Evolutionary conservation across 1,140 invertebrate genomes (phyloP).

Genomic region (Diorhabda sublineata): DNA sequence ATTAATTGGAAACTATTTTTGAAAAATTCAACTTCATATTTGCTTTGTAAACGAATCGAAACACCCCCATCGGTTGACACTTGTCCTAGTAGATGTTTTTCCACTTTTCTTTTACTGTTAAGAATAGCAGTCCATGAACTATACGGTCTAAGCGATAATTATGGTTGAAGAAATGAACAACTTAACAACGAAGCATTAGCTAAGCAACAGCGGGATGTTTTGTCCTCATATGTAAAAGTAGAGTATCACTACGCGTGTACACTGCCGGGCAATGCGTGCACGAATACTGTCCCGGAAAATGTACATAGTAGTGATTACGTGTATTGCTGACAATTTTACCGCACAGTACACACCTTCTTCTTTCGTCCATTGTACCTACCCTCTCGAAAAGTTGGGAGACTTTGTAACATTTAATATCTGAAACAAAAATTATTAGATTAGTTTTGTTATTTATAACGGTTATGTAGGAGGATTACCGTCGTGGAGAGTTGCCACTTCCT

Average conservation of each 20-base stretch:
- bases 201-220: constrained; percentile 55
- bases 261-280: constrained; percentile 60
- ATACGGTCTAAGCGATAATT: background rate
- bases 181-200: constrained; percentile 31
- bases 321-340: constrained; percentile 65
- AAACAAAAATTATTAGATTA: constrained; percentile 49
- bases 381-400: constrained; percentile 64
- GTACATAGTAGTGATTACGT: constrained; percentile 65
- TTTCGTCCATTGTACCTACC: constrained; percentile 58
- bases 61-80: too few species aligned
- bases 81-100: too few species aligned
- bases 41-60: too few species aligned
- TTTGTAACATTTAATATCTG: constrained; percentile 63
- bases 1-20: too few species aligned
- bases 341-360: constrained; percentile 60
- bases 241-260: constrained; percentile 61
- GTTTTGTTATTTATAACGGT: too few species aligned
- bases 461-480: background rate
- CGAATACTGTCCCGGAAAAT: constrained; percentile 61
- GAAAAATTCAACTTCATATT: too few species aligned
- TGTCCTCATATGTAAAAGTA: constrained; percentile 59
- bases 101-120: too few species aligned
- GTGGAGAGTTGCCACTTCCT: background rate
- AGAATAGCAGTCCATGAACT: too few species aligned
- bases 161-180: background rate